Base-by-base conservation (phyloP, 2,888 invertebrate species). In the Emmelina monodactyla region DNA sequence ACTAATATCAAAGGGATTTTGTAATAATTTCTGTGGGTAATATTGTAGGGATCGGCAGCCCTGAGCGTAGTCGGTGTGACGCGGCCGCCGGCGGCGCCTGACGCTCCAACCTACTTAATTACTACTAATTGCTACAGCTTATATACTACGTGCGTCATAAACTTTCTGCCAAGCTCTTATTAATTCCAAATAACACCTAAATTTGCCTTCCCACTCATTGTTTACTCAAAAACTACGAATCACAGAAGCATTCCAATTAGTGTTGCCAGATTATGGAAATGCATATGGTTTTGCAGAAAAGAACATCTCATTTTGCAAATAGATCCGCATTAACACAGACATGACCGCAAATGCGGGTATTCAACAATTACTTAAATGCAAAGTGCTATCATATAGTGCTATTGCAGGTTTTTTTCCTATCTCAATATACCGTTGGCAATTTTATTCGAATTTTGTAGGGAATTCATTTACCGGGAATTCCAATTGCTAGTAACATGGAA, bases 71-170 rank as follows among this genome's bases (percentile, higher is more conserved):
- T 25, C 25, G 25, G 3, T 10, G 58, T 55, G 63, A 62, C 62
- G 59, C 56, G 55, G n/a, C 25, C 49, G 45, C 54, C 54, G 54
- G 56, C 52, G 49, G 54, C 61, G 52, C 55, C 54, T 53, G 53
- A 46, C 58, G 56, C 60, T 56, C 61, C 62, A 54, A 62, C 69
- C 63, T 63, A 66, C 69, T 71, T 73, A 73, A 76, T 75, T 72
- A 70, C 71, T 61, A 65, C 73, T 70, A 73, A 76, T 75, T 76
- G 66, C 64, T 60, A 55, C 63, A 64, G 62, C 63, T 68, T 35
- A 37, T 25, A 66, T 64, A 64, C 57, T 64, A 68, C 60, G 58
- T 64, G 61, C 58, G 61, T 66, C 64, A 62, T 70, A 68, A 70
- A 69, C 61, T 71, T 63, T 56, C 62, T 53, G 57, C 54, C 51